These are phyloP conservation scores for Apis laboriosa DNA, from an alignment of 1,140 invertebrate genomes.

Conservation along the genomic window DNA sequence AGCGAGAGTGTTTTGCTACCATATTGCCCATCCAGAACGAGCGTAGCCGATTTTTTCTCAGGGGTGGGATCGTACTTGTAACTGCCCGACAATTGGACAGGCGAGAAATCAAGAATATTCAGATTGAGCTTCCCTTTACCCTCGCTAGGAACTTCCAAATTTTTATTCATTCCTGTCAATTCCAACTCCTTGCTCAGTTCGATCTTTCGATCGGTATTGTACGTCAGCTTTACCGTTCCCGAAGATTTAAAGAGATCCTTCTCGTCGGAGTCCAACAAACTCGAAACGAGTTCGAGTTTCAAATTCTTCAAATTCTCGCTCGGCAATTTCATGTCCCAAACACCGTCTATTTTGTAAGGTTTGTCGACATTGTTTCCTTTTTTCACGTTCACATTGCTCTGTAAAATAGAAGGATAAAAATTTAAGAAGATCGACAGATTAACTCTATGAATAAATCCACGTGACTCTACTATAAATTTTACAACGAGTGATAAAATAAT, in stretches of 20 bases:
- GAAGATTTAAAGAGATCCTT: constrained; percentile 62
- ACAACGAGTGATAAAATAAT: too few species aligned
- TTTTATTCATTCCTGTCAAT: neutral
- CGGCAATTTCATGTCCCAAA: constrained; percentile 78
- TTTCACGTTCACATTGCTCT: constrained; percentile 78
- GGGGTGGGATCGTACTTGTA: constrained; percentile 77
- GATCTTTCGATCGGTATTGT: constrained; percentile 82
- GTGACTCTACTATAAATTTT: too few species aligned
- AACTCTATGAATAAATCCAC: too few species aligned
- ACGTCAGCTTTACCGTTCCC: constrained; percentile 72
- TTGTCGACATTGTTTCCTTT: constrained; percentile 65
- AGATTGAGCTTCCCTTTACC: constrained; percentile 39
- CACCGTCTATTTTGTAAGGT: constrained; percentile 75
- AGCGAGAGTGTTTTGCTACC: constrained; percentile 65
- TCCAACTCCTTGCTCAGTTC: constrained; percentile 63
- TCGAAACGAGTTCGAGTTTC: constrained; percentile 72
- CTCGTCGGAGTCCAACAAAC: constrained; percentile 57
- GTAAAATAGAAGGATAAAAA: constrained; percentile 30
- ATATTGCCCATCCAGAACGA: constrained; percentile 57
- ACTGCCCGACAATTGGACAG: constrained; percentile 68
- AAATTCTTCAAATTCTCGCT: constrained; percentile 80
- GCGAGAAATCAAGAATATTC: constrained; percentile 41
- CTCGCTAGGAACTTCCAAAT: constrained; percentile 24
- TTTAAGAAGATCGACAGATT: too few species aligned
- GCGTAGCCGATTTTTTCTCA: constrained; percentile 69